Percentiles rank a stretch among this genome's conserved stretches.
These are phyloP conservation scores for Trachelus tabidus DNA, from an alignment of 2,888 invertebrate genomes.

Conservation along the genomic window DNA sequence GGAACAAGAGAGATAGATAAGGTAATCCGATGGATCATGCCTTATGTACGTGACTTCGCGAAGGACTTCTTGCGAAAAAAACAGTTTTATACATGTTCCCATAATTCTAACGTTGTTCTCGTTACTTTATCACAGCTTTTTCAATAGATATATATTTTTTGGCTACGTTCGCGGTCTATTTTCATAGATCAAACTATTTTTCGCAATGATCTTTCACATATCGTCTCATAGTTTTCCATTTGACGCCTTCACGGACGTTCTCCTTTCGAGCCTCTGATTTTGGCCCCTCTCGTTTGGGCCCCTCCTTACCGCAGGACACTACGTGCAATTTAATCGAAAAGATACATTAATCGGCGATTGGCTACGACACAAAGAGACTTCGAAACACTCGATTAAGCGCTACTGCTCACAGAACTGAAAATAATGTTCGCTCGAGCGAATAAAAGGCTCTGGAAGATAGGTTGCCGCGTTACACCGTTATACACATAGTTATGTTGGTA, in stretches of 20 bases:
- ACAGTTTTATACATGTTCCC: neutral
- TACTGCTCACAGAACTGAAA: neutral
- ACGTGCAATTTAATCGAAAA: neutral
- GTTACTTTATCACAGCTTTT: neutral
- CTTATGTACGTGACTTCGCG: conserved; percentile 18
- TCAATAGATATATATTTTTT: neutral
- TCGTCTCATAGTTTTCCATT: neutral
- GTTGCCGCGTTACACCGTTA: neutral
- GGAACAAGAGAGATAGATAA: neutral
- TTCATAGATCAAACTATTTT: neutral
- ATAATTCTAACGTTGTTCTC: neutral
- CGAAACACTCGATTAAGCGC: neutral
- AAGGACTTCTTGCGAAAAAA: conserved; percentile 21
- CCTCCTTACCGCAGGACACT: neutral
- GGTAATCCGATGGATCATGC: conserved; percentile 6
- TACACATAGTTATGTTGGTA: neutral
- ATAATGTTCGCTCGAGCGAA: neutral
- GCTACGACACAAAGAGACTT: neutral
- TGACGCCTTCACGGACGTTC: neutral
- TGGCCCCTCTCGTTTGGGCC: neutral
- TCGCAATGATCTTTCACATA: neutral
- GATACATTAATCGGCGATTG: neutral
- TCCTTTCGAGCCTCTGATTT: neutral
- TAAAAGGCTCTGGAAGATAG: neutral
- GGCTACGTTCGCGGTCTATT: neutral